Evolutionary conservation across 1,140 invertebrate species (phyloP).

Genomic region (Lepeophtheirus salmonis): DNA sequence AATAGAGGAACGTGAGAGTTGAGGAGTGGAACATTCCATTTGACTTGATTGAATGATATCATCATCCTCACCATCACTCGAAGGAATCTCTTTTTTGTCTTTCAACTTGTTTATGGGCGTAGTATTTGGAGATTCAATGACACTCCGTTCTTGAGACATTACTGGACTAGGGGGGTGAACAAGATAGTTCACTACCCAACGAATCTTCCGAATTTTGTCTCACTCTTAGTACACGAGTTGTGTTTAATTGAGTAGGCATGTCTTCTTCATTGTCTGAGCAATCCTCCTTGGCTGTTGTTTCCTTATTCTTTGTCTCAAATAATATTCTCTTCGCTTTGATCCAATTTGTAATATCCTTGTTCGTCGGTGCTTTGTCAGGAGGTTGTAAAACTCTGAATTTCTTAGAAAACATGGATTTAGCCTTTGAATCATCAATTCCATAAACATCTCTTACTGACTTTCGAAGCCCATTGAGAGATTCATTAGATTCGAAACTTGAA

Average conservation of each 20-base stretch:
- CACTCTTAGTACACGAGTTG: background rate
- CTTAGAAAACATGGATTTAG: background rate
- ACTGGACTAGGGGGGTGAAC: background rate
- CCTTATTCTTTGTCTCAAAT: background rate
- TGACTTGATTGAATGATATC: background rate
- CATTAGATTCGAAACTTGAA: background rate
- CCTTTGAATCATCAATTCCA: background rate
- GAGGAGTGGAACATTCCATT: background rate
- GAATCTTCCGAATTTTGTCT: slow-evolving; percentile 11
- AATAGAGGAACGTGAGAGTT: background rate
- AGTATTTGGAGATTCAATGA: background rate
- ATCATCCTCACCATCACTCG: background rate
- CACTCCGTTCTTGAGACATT: background rate
- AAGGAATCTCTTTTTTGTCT: background rate
- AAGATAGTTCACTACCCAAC: slow-evolving; percentile 4
- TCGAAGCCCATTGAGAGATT: background rate
- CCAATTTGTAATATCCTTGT: background rate
- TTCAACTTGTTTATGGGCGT: background rate
- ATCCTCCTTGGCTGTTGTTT: background rate
- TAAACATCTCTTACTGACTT: background rate
- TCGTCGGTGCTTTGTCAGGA: background rate
- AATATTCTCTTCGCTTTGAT: background rate
- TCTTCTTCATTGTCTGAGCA: background rate
- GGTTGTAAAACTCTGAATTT: background rate
- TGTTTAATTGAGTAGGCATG: background rate